Conservation (phyloP, 2,888 invertebrate genomes). For the Acanthosepion pharaonis region DNA sequence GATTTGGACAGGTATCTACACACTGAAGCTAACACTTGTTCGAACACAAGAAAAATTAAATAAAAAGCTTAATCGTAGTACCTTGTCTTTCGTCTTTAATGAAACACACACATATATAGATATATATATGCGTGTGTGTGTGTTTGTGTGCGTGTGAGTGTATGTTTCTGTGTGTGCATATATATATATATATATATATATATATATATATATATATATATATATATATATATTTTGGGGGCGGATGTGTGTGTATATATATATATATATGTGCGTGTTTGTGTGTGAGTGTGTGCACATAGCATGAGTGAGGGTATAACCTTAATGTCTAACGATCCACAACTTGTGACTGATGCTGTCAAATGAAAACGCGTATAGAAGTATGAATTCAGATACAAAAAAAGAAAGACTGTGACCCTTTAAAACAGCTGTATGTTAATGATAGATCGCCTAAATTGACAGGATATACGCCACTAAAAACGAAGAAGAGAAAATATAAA, state of each 20-base stretch:
- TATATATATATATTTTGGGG: no score
- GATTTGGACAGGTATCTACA: no score
- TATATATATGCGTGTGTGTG: no score
- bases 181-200: background rate
- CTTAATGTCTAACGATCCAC: background rate
- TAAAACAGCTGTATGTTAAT: background rate
- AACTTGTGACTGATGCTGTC: background rate
- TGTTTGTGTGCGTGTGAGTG: no score
- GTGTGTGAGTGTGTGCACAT: no score
- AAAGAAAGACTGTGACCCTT: background rate
- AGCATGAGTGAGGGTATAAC: no score
- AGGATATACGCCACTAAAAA: background rate
- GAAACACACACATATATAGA: no score
- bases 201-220: background rate
- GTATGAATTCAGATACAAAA: background rate
- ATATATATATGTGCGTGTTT: background rate
- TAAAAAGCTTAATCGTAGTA: no score
- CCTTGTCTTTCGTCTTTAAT: no score
- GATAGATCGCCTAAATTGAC: background rate
- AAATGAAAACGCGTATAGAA: background rate
- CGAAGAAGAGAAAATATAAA: background rate
- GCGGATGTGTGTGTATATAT: background rate
- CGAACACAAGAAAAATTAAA: no score
- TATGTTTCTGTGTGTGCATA: no score
- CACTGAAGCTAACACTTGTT: no score